Conservation (phyloP, 1,140 invertebrate species). For the Ceratina calcarata region DNA sequence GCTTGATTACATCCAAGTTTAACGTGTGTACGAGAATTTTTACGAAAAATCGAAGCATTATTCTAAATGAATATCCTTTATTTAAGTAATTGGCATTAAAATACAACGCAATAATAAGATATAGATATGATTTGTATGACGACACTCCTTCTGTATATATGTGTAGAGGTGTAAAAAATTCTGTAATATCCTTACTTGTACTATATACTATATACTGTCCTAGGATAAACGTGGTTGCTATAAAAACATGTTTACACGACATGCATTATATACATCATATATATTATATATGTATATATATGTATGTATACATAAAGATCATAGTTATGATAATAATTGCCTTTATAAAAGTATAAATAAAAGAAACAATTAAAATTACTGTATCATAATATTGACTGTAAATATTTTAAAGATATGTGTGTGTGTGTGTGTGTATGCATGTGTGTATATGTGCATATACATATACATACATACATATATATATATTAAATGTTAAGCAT, state of each 20-base stretch:
- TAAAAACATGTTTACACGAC: conserved; percentile 71
- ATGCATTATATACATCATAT: conserved; percentile 55
- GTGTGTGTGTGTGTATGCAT: conserved; percentile 50
- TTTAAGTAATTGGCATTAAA: conserved; percentile 32
- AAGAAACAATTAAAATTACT: conserved; percentile 74
- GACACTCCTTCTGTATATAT: conserved; percentile 57
- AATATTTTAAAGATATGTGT: conserved; percentile 77
- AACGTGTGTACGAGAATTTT: not conserved
- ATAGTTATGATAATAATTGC: conserved; percentile 79
- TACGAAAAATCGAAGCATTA: not conserved
- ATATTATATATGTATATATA: conserved; percentile 35
- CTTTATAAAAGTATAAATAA: conserved; percentile 77
- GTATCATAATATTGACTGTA: conserved; percentile 79
- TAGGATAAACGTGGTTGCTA: conserved; percentile 69
- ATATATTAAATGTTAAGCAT: conserved; percentile 77
- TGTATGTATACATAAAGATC: conserved; percentile 66
- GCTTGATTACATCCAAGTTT: not conserved
- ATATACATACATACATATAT: conserved; percentile 46
- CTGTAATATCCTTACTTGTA: conserved; percentile 58
- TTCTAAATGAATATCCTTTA: conserved; percentile 34
- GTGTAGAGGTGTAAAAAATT: conserved; percentile 55
- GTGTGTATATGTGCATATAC: conserved; percentile 44
- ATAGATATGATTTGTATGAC: conserved; percentile 51
- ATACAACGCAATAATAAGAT: conserved; percentile 45
- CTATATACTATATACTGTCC: conserved; percentile 67